Conservation (phyloP, 2,113 vertebrate genomes). For the Zootoca vivipara region DNA sequence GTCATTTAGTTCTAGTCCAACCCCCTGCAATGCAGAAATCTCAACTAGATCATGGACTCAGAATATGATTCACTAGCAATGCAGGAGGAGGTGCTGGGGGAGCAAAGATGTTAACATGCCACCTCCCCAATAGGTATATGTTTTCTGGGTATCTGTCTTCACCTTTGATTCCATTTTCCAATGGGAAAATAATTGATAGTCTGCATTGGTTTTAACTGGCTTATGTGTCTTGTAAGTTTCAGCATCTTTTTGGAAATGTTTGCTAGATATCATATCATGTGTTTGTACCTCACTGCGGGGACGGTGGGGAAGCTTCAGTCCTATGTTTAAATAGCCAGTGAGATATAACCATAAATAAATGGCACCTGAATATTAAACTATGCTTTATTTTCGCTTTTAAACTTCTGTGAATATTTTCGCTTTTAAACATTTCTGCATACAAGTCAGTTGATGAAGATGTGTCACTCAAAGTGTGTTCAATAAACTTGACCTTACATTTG, state of each 20-base stretch:
- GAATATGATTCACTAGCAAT: too few species aligned
- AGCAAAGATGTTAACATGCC: too few species aligned
- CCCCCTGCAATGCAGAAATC: too few species aligned
- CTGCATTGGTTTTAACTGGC: not conserved
- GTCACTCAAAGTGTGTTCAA: not conserved
- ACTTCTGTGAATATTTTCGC: not conserved
- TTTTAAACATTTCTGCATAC: not conserved
- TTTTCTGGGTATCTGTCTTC: not conserved
- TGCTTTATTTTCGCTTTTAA: not conserved
- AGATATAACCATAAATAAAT: not conserved
- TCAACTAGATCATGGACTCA: too few species aligned
- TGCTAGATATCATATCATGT: not conserved
- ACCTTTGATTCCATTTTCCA: not conserved
- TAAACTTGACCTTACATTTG: not conserved
- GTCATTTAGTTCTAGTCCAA: too few species aligned
- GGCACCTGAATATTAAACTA: not conserved
- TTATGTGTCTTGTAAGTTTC: not conserved
- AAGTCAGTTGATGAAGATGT: not conserved
- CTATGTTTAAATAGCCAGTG: not conserved
- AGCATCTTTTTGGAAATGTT: not conserved
- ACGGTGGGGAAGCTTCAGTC: not conserved
- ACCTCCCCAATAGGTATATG: too few species aligned
- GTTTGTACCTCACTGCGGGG: not conserved
- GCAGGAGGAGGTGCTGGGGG: too few species aligned
- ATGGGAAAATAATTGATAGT: not conserved